A percentile compares a stretch with the other conserved stretches of the same genome.
Evolutionary conservation across 2,113 vertebrate genomes (phyloP).

Genomic region (Rhegmatorhina hoffmannsi): DNA sequence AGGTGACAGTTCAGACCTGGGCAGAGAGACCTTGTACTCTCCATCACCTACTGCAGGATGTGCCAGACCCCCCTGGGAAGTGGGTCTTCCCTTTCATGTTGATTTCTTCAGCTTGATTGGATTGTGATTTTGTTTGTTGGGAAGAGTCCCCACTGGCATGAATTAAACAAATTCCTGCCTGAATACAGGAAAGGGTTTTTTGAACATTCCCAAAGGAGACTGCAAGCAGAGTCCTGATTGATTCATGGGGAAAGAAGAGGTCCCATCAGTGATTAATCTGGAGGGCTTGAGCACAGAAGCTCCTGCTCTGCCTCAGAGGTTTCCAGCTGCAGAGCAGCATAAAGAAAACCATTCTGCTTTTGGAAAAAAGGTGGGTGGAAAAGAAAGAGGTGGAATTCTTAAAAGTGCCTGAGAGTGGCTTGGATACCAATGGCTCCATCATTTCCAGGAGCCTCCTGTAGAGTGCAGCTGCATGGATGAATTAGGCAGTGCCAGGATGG

Average conservation of each 20-base stretch:
- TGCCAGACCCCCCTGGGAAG: not conserved
- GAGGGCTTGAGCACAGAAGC: not conserved
- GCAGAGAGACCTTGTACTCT: not conserved
- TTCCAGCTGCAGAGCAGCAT: not conserved
- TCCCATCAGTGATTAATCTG: not conserved
- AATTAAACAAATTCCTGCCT: not conserved
- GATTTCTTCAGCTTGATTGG: not conserved
- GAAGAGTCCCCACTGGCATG: not conserved
- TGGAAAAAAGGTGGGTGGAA: not conserved
- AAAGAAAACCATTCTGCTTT: not conserved
- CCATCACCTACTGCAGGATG: not conserved
- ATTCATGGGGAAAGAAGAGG: not conserved
- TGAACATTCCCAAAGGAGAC: not conserved
- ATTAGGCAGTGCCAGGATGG: not conserved
- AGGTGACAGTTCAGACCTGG: not conserved
- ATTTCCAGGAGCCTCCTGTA: not conserved
- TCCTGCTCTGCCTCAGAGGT: not conserved
- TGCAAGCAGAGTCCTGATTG: not conserved
- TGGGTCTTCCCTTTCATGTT: not conserved
- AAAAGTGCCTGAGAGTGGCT: not conserved
- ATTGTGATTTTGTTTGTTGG: not conserved
- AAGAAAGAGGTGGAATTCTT: not conserved
- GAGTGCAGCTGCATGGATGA: not conserved
- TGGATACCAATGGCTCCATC: not conserved
- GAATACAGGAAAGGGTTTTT: not conserved